These are phyloP conservation scores for Stomorhina lunata DNA, from an alignment of 2,888 invertebrate genomes.

Conservation along the genomic window DNA sequence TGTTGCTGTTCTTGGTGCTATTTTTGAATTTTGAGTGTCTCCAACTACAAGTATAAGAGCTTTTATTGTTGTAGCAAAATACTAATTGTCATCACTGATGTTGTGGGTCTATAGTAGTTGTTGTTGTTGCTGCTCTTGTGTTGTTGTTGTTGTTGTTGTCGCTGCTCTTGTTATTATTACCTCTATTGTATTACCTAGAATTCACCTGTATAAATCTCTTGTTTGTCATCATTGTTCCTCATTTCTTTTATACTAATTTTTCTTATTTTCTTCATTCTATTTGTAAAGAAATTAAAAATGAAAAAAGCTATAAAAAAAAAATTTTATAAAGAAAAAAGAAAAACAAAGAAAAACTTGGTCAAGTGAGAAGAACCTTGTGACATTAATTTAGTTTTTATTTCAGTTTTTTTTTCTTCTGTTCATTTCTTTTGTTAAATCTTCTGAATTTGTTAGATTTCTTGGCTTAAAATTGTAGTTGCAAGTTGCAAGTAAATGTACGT, in stretches of 20 bases:
- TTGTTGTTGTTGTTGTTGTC: neutral
- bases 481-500: neutral
- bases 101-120: neutral
- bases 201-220: constrained; percentile 55
- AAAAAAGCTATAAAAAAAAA: constrained; percentile 7
- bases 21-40: constrained; percentile 13
- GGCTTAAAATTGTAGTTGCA: constrained; percentile 25
- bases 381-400: constrained; percentile 65
- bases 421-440: constrained; percentile 24
- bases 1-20: constrained; percentile 24
- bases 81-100: constrained; percentile 18
- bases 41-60: neutral
- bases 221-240: constrained; percentile 42
- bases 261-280: constrained; percentile 1
- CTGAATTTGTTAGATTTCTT: constrained; percentile 51
- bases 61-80: constrained; percentile 29
- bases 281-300: constrained; percentile 54
- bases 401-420: neutral
- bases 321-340: neutral
- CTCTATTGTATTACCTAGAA: constrained; percentile 11
- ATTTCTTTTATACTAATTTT: constrained; percentile 27
- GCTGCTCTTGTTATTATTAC: neutral
- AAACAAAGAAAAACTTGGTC: constrained; percentile 68
- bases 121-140: neutral
- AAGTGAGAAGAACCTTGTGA: constrained; percentile 70